A percentile compares a stretch with the other conserved stretches of the same genome.
These are phyloP conservation scores for Andrena praecox DNA, from an alignment of 2,888 invertebrate species.

Conservation along the genomic window DNA sequence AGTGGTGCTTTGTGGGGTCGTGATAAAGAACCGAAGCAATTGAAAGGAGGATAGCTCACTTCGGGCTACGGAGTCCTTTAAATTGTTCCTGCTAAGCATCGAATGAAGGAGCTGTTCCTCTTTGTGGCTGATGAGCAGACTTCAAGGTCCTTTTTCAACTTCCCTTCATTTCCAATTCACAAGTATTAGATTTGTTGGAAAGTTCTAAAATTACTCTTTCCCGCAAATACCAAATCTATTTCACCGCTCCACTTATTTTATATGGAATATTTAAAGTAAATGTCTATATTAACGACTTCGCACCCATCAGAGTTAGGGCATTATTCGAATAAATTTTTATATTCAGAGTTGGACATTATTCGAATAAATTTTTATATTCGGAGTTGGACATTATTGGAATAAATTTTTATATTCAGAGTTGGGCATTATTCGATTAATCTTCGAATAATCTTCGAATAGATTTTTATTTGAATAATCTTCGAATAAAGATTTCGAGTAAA, in stretches of 20 bases:
- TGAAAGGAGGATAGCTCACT: background rate
- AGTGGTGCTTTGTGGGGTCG: background rate
- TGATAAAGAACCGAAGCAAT: conserved; percentile 6
- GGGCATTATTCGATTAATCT: too few relatives aligned
- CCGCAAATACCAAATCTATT: background rate
- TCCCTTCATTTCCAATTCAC: background rate
- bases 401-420: too few relatives aligned
- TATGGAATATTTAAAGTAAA: too few relatives aligned
- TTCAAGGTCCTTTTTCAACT: background rate
- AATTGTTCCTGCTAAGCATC: background rate
- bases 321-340: too few relatives aligned
- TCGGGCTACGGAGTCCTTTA: conserved; percentile 1
- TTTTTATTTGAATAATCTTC: too few relatives aligned
- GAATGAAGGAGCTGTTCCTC: background rate
- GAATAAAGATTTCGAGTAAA: too few relatives aligned
- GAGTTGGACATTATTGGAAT: too few relatives aligned
- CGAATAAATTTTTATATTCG: too few relatives aligned
- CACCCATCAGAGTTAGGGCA: too few relatives aligned
- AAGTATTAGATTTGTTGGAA: background rate
- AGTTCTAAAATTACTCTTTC: background rate
- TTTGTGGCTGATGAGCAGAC: background rate
- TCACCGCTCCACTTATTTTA: background rate
- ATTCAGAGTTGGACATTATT: too few relatives aligned
- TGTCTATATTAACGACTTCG: too few relatives aligned
- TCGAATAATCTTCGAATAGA: too few relatives aligned